Evolutionary conservation across 2,113 vertebrate species (phyloP).

Genomic region (Neotoma lepida): DNA sequence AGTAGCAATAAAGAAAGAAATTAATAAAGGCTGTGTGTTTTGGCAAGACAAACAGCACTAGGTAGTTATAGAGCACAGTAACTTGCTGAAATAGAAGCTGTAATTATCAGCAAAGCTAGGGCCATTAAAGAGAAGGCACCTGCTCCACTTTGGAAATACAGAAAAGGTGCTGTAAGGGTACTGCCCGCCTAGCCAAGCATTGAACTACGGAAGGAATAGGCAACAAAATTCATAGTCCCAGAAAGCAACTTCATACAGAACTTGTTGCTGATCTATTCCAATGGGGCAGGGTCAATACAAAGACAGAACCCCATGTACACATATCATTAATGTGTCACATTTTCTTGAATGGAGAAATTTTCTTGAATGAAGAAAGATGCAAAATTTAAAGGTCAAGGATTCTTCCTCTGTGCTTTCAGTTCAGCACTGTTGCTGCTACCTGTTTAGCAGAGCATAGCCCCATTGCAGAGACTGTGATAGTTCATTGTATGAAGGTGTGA

Average conservation of each 20-base stretch:
- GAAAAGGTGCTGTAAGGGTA: not conserved
- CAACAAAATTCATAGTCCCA: not conserved
- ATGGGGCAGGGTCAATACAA: not conserved
- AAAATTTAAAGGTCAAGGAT: not conserved
- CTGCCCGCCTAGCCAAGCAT: not conserved
- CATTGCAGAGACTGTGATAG: not conserved
- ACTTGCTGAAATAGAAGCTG: too few relatives aligned
- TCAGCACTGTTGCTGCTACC: not conserved
- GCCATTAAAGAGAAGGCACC: too few relatives aligned
- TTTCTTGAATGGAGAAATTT: not conserved
- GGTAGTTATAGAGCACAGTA: not conserved
- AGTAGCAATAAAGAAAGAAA: not conserved
- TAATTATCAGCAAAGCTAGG: too few relatives aligned
- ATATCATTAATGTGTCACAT: too few relatives aligned
- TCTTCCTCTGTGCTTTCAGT: not conserved
- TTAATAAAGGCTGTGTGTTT: not conserved
- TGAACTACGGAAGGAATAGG: not conserved
- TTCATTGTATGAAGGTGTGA: not conserved
- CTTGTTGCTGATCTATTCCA: not conserved
- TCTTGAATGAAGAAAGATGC: not conserved
- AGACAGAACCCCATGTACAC: not conserved
- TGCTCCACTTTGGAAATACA: not conserved
- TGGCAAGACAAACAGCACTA: not conserved
- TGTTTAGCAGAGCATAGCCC: not conserved
- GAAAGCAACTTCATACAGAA: not conserved